A percentile compares a stretch with the other conserved stretches of the same genome.
Conservation (phyloP, 2,113 vertebrate genomes). For the Odocoileus virginianus region DNA sequence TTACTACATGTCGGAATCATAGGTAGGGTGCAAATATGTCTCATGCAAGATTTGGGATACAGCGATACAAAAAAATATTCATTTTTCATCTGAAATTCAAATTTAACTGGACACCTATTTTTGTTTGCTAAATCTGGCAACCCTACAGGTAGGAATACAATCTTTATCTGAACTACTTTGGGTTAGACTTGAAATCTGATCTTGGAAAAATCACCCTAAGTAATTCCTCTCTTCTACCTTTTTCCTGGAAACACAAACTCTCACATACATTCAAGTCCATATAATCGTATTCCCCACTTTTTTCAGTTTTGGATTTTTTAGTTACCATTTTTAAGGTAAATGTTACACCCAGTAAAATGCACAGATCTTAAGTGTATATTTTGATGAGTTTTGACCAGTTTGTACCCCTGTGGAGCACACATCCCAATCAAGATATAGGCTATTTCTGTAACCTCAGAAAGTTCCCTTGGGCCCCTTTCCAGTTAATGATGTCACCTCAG, state of each 20-base stretch:
- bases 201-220: neutral
- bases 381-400: neutral
- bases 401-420: neutral
- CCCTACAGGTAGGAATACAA: neutral
- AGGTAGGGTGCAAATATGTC: neutral
- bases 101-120: neutral
- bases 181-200: neutral
- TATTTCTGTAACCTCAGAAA: neutral
- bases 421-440: neutral
- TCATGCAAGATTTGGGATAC: neutral
- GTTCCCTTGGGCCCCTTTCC: neutral
- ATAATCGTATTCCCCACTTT: neutral
- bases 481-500: neutral
- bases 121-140: neutral
- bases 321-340: neutral
- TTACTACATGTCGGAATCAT: neutral
- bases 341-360: neutral
- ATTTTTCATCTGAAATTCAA: neutral
- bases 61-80: neutral
- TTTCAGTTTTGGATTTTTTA: neutral
- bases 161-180: neutral
- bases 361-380: neutral
- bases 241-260: neutral
- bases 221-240: neutral
- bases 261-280: neutral